Evolutionary conservation across 2,113 vertebrate genomes (phyloP), one percentile per base, ranked within the genome.

Genomic region (Phainopepla nitens): DNA sequence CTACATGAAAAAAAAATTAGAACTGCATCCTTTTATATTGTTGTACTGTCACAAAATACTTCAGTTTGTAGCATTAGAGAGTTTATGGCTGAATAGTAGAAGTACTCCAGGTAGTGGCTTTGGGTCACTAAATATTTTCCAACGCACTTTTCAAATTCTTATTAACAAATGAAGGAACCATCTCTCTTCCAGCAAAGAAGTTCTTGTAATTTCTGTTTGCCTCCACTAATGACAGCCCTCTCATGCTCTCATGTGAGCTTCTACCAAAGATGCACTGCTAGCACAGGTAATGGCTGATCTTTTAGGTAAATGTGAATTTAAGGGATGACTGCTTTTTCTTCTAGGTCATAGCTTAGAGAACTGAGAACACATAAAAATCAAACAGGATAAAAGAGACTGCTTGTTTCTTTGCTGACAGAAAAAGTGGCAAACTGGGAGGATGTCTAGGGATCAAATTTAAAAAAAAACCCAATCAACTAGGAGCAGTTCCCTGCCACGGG

Each of bases 281-380:
- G 61, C 91, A 87, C 44, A 87, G 20, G 44, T 53, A 71, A 64
- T 1, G 22, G 11, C 85, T 83, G 50, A 86, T 69, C 66, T 95
- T 76, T 80, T 61, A 90, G 84, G 58, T 73, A 24, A 54, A 50
- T 3, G 27, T 12, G 50, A 91, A 56, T 89, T 61, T 54, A 65
- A 78, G 75, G 15, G 23, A 50, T 42, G 23, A 2, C 41, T 82
- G 24, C 5, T 87, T 91, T 82, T 76, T 29, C 39, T 80, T 47
- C 58, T 41, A 44, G 82, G 75, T 82, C 87, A 33, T 35, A 82
- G 53, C 54, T 66, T 80, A 23, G 27, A 85, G 62, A 87, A 50
- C 19, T 33, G 22, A 88, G 33, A 80, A 31, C 13, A 80, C 84
- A 85, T 85, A 61, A 94, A 94, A 96, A 21, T 33, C 50, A 91